Evolutionary conservation across 2,888 invertebrate species (phyloP).

Genomic region (Teleiodes luculella): DNA sequence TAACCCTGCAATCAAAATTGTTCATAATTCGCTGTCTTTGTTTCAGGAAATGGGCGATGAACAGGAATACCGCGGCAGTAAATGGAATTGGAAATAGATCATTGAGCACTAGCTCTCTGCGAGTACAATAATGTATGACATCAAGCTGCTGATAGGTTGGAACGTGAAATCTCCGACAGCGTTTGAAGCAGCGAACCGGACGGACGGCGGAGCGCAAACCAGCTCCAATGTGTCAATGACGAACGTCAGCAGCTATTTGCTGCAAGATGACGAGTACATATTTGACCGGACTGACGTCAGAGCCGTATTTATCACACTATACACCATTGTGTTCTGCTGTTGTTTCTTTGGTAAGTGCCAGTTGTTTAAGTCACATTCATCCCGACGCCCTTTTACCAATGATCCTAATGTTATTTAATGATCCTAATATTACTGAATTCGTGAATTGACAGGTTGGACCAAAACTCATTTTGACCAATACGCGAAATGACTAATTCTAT

Average conservation of each 20-base stretch:
- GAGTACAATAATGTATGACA: slow-evolving; percentile 47
- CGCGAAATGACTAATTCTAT: no score
- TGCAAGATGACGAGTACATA: slow-evolving; percentile 81
- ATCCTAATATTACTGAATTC: no score
- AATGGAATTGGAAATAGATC: neutral
- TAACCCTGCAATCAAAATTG: no score
- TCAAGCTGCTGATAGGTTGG: slow-evolving; percentile 44
- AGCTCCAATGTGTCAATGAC: slow-evolving; percentile 38
- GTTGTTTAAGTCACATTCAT: no score
- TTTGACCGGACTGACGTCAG: slow-evolving; percentile 86
- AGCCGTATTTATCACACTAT: slow-evolving; percentile 85
- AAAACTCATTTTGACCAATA: no score
- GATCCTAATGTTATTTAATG: no score
- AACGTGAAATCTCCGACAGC: slow-evolving; percentile 41
- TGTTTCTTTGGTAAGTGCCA: slow-evolving; percentile 88
- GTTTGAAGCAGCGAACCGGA: slow-evolving; percentile 37
- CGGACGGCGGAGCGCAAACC: slow-evolving; percentile 26
- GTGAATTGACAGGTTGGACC: no score
- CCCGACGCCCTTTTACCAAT: no score
- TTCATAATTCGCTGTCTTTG: neutral
- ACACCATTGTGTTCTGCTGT: slow-evolving; percentile 87
- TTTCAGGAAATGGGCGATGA: slow-evolving; percentile 14
- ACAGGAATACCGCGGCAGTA: neutral
- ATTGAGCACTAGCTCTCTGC: slow-evolving; percentile 5
- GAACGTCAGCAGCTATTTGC: slow-evolving; percentile 44